These are phyloP conservation scores for Oophaga sylvatica DNA, from an alignment of 2,797 vertebrate genomes.

Conservation along the genomic window DNA sequence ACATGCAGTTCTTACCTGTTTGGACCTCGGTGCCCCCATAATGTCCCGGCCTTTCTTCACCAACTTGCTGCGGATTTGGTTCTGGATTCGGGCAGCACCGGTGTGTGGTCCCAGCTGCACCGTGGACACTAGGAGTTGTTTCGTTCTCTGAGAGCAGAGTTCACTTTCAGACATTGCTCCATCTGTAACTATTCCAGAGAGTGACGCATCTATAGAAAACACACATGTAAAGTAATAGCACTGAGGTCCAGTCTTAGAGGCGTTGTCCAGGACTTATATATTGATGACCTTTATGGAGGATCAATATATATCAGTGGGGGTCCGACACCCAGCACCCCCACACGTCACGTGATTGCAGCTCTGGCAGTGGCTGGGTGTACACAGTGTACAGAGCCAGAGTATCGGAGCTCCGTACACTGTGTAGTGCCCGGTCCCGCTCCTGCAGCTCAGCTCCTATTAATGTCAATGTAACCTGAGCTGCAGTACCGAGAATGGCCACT, in stretches of 20 bases:
- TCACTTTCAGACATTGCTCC: slow-evolving; percentile 6
- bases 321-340: too few relatives aligned
- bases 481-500: too few relatives aligned
- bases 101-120: slow-evolving; percentile 67
- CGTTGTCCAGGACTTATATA: too few relatives aligned
- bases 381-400: too few relatives aligned
- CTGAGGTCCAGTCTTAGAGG: background rate
- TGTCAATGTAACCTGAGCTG: too few relatives aligned
- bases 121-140: slow-evolving; percentile 60
- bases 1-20: slow-evolving; percentile 60
- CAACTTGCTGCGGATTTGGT: slow-evolving; percentile 69
- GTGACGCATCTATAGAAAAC: slow-evolving; percentile 17
- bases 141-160: slow-evolving; percentile 28
- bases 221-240: background rate
- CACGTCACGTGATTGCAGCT: too few relatives aligned
- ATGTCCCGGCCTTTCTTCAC: slow-evolving; percentile 66
- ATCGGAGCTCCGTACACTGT: too few relatives aligned
- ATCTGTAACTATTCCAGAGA: background rate
- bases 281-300: too few relatives aligned
- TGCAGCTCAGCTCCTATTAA: too few relatives aligned
- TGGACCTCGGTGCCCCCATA: slow-evolving; percentile 67
- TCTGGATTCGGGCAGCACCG: slow-evolving; percentile 65
- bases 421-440: too few relatives aligned
- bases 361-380: too few relatives aligned
- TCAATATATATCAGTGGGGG: too few relatives aligned